phyloP scores from a whole-genome alignment of 2,888 invertebrate species.

The Rhagonycha lutea region DNA sequence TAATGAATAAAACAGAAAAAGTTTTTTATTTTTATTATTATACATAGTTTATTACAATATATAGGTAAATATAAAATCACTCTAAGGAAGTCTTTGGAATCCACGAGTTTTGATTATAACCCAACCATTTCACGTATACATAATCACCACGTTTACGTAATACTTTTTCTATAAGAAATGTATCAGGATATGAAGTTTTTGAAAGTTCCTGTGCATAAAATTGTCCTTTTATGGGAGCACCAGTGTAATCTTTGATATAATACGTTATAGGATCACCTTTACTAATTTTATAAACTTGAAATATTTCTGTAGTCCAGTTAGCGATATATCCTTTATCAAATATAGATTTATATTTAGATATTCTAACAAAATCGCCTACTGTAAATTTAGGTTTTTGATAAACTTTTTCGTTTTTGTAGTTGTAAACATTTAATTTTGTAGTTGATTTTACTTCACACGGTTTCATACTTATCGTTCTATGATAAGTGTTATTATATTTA shows the following conservation, averaged over 20 bases:
- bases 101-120: slow-evolving; percentile 6
- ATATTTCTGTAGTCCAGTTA: slow-evolving; percentile 47
- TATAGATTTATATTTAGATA: slow-evolving; percentile 38
- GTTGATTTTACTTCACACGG: slow-evolving; percentile 32
- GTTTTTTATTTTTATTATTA: too few relatives aligned
- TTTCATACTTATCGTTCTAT: slow-evolving; percentile 39
- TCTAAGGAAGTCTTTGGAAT: background rate
- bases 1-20: too few relatives aligned
- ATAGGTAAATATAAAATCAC: too few relatives aligned
- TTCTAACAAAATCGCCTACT: slow-evolving; percentile 38
- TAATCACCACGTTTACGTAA: slow-evolving; percentile 30
- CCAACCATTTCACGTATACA: slow-evolving; percentile 39
- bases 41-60: too few relatives aligned
- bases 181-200: slow-evolving; percentile 32
- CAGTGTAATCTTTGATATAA: slow-evolving; percentile 37
- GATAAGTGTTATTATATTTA: slow-evolving; percentile 36
- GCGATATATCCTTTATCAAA: slow-evolving; percentile 46
- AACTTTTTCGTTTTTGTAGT: background rate
- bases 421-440: background rate
- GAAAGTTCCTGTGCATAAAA: slow-evolving; percentile 42
- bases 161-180: slow-evolving; percentile 37
- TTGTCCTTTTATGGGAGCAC: slow-evolving; percentile 36
- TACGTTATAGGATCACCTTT: slow-evolving; percentile 43
- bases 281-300: slow-evolving; percentile 39
- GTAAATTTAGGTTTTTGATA: slow-evolving; percentile 10